Percentiles rank a stretch among this genome's conserved stretches.
These are phyloP conservation scores for Podarcis muralis DNA, from an alignment of 2,113 vertebrate species.

Conservation along the genomic window DNA sequence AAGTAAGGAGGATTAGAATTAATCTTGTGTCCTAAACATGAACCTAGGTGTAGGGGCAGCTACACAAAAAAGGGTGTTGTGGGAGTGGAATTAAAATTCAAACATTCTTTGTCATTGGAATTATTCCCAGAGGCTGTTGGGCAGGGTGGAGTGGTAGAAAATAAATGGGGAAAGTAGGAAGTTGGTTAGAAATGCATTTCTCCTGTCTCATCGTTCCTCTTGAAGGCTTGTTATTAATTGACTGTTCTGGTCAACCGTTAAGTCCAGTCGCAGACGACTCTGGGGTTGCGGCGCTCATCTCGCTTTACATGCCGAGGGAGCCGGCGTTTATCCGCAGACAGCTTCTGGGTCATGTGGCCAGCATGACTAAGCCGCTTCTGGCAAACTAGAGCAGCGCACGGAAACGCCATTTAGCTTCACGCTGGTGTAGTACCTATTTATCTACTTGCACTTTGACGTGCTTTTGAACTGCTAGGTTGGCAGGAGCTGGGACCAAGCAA, in stretches of 20 bases:
- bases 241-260: not conserved
- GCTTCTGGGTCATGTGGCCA: no score
- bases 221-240: not conserved
- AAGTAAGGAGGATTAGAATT: not conserved
- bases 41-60: not conserved
- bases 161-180: not conserved
- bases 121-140: not conserved
- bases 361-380: no score
- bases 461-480: no score
- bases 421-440: no score
- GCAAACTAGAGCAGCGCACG: no score
- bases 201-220: not conserved
- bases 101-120: not conserved
- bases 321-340: no score
- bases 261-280: no score
- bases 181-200: not conserved
- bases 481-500: no score
- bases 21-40: not conserved
- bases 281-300: no score
- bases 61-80: not conserved
- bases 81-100: not conserved
- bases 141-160: not conserved
- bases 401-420: no score
- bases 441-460: no score
- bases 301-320: no score